A percentile compares a stretch with the other conserved stretches of the same genome.
Evolutionary conservation across 2,113 vertebrate genomes (phyloP).

Genomic region (Colaptes auratus): DNA sequence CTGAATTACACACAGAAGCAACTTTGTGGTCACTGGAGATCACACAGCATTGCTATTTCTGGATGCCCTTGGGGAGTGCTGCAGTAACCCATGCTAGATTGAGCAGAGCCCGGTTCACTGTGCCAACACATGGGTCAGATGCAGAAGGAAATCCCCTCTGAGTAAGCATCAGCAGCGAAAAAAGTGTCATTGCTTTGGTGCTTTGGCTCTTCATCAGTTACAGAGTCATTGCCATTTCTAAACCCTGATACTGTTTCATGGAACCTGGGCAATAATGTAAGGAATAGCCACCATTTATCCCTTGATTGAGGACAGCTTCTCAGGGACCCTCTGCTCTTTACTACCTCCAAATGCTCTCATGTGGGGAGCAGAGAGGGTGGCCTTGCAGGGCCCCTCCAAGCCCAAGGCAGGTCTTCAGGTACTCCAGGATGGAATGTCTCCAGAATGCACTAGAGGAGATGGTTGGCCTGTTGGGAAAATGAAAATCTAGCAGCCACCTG

Average conservation of each 20-base stretch:
- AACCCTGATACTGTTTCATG: neutral
- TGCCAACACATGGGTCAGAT: constrained; percentile 16
- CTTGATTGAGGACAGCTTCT: neutral
- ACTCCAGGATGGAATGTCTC: neutral
- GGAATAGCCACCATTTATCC: neutral
- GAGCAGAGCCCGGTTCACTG: neutral
- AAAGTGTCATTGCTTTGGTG: neutral
- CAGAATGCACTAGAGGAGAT: neutral
- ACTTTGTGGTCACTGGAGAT: neutral
- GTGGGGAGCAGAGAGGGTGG: neutral
- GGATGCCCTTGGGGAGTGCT: neutral
- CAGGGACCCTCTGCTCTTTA: neutral
- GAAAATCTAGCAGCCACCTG: neutral
- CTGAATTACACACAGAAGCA: neutral
- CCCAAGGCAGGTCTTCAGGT: neutral
- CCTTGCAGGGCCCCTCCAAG: neutral
- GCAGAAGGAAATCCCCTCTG: constrained; percentile 9
- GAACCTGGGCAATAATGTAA: neutral
- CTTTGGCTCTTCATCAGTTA: neutral
- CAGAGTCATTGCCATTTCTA: rapidly evolving
- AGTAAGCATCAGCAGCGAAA: neutral
- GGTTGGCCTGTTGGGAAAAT: neutral
- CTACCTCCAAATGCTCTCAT: neutral
- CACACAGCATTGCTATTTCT: constrained; percentile 7
- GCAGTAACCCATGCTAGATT: neutral